Base-by-base conservation (phyloP, 2,113 vertebrate species). In the Thalassoma bifasciatum region DNA sequence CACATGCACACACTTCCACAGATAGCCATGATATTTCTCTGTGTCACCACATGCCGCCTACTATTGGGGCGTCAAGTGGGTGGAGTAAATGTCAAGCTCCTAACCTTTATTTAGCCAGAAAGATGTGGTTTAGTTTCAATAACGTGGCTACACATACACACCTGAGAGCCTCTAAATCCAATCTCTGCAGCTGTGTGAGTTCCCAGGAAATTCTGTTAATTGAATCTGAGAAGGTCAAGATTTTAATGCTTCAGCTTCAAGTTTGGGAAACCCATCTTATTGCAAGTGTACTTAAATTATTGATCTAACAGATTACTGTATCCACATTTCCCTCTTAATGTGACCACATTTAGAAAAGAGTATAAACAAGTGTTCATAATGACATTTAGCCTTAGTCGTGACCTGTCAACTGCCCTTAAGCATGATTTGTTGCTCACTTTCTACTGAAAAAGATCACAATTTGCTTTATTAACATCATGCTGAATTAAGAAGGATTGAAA, bases 1-100 rank as follows among this genome's bases (percentile, higher is more conserved):
- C 71, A 58, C 65, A 44, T 14, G 52, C 64, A 36, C 70, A 49
- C 56, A 12, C 71, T 23, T 24, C 40, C 14, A 34, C 60, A 1
- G 11, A 56, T 60, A 13, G 26, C 65, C 16, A 44, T 91, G 88
- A 66, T 77, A 87, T 91, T 91, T 89, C 86, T 81, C 68, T 42
- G 59, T 54, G 81, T 80, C 76, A 44, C 73, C 71, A 30, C 80
- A 79, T 49, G 83, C 67, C 77, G 74, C 62, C 72, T 7, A 67
- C 65, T n/a, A n/a, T n/a, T 12, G 36, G 37, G n/a, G 72, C 26
- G 56, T 37, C 66, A 63, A 58, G 84, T 77, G 81, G 76, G 77
- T 17, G 62, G 72, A 60, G 59, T 68, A 90, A 89, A 91, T 89
- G 86, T 89, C 89, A 87, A 68, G 40, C 58, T 81, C 72, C 69